Conservation (phyloP, 2,888 invertebrate species). For the Oxystoma pomonae region DNA sequence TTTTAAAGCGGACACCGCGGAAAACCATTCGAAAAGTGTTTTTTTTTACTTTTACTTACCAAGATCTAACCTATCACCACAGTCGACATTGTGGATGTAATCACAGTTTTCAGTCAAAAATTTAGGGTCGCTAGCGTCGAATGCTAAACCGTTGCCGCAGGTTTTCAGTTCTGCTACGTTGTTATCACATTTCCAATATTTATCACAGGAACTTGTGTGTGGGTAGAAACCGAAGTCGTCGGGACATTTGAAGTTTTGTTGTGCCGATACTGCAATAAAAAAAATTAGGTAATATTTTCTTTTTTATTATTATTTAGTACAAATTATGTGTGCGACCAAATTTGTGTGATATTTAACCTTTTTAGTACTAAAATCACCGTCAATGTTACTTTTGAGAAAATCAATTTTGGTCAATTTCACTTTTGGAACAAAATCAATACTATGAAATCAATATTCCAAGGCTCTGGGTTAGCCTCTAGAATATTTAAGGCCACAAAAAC, state of each 20-base stretch:
- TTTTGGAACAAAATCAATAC: too few species aligned
- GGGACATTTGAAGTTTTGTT: conserved; percentile 87
- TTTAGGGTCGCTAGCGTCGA: conserved; percentile 84
- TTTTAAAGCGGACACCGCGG: not conserved
- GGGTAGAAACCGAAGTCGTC: conserved; percentile 94
- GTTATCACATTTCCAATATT: conserved; percentile 94
- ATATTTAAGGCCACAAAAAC: too few species aligned
- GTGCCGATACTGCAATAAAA: conserved; percentile 61
- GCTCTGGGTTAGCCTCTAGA: too few species aligned
- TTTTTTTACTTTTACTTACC: conserved; percentile 63
- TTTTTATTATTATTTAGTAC: not conserved
- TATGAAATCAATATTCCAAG: too few species aligned
- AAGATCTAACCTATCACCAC: conserved; percentile 81
- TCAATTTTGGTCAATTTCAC: too few species aligned
- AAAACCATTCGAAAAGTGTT: too few species aligned
- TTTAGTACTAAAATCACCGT: too few species aligned
- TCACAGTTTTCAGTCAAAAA: conserved; percentile 93
- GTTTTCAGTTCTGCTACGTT: conserved; percentile 84
- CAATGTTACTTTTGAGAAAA: too few species aligned
- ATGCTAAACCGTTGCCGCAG: conserved; percentile 91
- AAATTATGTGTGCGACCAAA: too few species aligned
- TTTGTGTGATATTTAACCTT: too few species aligned
- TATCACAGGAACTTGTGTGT: conserved; percentile 85
- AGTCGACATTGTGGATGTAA: conserved; percentile 91
- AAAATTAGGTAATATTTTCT: conserved; percentile 15